These are phyloP conservation scores for Macrotrachela quadricornifera DNA, from an alignment of 1,140 invertebrate genomes.

Conservation along the genomic window DNA sequence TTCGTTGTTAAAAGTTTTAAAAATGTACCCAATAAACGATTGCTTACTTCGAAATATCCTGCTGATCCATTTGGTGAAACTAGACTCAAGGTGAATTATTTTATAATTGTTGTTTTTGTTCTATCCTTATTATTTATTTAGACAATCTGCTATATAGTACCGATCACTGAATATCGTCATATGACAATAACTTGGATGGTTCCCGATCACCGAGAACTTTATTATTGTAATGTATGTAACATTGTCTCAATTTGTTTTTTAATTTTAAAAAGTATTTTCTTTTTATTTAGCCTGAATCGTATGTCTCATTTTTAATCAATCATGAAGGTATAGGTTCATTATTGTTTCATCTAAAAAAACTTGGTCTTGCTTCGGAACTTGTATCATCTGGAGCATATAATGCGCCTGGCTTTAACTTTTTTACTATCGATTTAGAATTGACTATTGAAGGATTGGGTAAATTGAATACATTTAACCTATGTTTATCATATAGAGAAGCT, in stretches of 20 bases:
- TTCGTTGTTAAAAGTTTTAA: slow-evolving; percentile 55
- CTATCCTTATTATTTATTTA: too few species aligned
- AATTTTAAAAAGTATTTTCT: too few species aligned
- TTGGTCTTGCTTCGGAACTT: slow-evolving; percentile 76
- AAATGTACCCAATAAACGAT: slow-evolving; percentile 52
- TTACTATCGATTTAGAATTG: slow-evolving; percentile 63
- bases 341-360: slow-evolving; percentile 57
- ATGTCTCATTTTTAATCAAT: slow-evolving; percentile 72
- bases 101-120: too few species aligned
- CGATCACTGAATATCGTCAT: slow-evolving; percentile 71
- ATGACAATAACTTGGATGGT: slow-evolving; percentile 71
- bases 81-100: too few species aligned
- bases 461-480: too few species aligned
- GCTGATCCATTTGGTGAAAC: too few species aligned
- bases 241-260: too few species aligned
- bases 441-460: slow-evolving; percentile 75
- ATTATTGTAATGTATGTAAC: slow-evolving; percentile 59
- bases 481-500: too few species aligned
- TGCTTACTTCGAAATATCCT: too few species aligned
- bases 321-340: slow-evolving; percentile 86
- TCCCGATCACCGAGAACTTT: slow-evolving; percentile 58
- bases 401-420: slow-evolving; percentile 66
- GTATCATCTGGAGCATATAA: slow-evolving; percentile 48
- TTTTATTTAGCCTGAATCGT: too few species aligned
- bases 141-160: slow-evolving; percentile 42